Conservation (phyloP, 1,140 invertebrate species). For the Saxidomus purpurata region DNA sequence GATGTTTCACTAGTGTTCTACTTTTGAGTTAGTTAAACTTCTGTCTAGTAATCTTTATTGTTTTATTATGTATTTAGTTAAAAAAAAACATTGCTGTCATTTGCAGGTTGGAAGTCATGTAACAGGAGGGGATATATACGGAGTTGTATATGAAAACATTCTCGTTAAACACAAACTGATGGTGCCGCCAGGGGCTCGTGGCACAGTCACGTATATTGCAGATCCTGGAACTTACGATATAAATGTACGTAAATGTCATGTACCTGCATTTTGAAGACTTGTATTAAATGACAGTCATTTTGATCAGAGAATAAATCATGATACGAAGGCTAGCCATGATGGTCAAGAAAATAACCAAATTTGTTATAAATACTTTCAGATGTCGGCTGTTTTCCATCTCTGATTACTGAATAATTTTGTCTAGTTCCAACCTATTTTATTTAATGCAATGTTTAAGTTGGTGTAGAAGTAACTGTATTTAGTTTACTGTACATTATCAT, state of each 20-base stretch:
- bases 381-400: no score
- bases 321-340: neutral
- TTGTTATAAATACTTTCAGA: no score
- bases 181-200: constrained; percentile 96
- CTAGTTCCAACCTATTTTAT: no score
- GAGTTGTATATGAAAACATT: constrained; percentile 98
- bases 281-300: neutral
- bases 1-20: no score
- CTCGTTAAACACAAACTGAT: constrained; percentile 99
- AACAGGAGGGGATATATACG: constrained; percentile 99
- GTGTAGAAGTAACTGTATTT: no score
- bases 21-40: no score
- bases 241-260: constrained; percentile 94
- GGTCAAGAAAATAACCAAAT: no score
- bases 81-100: constrained; percentile 1
- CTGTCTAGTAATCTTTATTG: no score
- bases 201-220: constrained; percentile 98
- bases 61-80: no score
- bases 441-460: no score
- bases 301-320: neutral
- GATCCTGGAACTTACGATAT: constrained; percentile 97
- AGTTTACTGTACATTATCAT: no score
- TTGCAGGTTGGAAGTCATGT: constrained; percentile 96
- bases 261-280: neutral
- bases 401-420: no score